Base-by-base conservation (phyloP, 2,888 invertebrate species). In the Pterostichus madidus region DNA sequence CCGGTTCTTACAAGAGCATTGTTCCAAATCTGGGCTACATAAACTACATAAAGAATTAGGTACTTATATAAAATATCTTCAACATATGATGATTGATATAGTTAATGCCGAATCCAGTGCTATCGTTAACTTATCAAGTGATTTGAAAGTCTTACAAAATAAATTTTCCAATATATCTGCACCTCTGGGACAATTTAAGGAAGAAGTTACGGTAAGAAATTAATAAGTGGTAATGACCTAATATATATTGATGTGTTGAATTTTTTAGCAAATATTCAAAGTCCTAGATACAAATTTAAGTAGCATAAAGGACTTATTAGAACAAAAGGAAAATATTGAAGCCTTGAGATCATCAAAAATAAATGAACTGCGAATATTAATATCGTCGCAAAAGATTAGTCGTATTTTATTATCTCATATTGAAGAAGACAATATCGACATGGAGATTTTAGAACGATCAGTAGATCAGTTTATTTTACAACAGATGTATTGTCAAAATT, bases 401-500 rank as follows among this genome's bases (percentile, higher is more conserved):
- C 15, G 39, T 11, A 83, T 83, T 10, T 46, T 81, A 53, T 32
- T 52, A 39, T 64, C 64, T n/a, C 83, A 83, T 15, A 53, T 77
- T 7, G 64, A 83, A 64, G 77, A 77, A 49, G 35, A 61, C n/a
- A 35, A 24, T 5, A 64, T 83, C 24, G 77, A 83, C 17, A 76
- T 83, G 83, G 83, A 83, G 64, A 68, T 83, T 11, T 68, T 83
- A 68, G 83, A 83, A 64, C 13, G 83, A 52, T 76, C 77, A 15
- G 83, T 83, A 31, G 77, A 83, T 64, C 83, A 83, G 44, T 83
- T 68, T 31, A 77, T 83, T 46, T 52, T 83, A 17, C 83, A 83
- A 53, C 77, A 83, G 13, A 83, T 83, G 83, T 83, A 83, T 64
- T 83, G 77, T 61, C 81, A 81, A 75, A 81, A 75, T 44, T 81